Conservation (phyloP, 2,797 vertebrate genomes). For the Typhlichthys subterraneus region DNA sequence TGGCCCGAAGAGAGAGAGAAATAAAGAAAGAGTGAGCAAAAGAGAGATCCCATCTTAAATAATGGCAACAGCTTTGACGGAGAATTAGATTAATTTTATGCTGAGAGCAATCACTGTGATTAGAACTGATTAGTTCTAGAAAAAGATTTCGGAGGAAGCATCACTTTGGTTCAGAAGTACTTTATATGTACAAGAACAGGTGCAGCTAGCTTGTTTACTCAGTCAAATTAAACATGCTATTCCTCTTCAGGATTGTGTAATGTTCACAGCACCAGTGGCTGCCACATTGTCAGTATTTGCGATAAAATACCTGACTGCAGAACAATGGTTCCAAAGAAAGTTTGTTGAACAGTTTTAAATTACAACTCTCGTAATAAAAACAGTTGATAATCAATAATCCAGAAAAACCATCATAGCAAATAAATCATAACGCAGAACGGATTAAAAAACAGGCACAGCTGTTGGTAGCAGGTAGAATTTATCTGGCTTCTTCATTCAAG, state of each 20-base stretch:
- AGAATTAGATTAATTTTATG: slow-evolving; percentile 78
- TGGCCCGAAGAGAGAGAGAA: slow-evolving; percentile 52
- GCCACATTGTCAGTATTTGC: neutral
- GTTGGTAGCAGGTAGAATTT: no score
- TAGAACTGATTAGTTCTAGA: slow-evolving; percentile 74
- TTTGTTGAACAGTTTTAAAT: no score
- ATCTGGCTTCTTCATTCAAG: no score
- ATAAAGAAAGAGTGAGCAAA: slow-evolving; percentile 44
- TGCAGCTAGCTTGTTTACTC: slow-evolving; percentile 40
- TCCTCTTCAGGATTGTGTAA: slow-evolving; percentile 35
- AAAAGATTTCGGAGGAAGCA: slow-evolving; percentile 57
- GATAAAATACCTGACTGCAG: no score
- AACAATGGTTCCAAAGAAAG: no score
- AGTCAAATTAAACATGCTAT: slow-evolving; percentile 43
- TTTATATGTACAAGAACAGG: slow-evolving; percentile 53
- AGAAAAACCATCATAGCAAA: no score
- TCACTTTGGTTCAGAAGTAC: slow-evolving; percentile 47
- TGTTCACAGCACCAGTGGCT: slow-evolving; percentile 5
- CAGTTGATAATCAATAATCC: no score
- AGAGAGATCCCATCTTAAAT: slow-evolving; percentile 76
- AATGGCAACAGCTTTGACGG: slow-evolving; percentile 78
- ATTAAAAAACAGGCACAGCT: no score
- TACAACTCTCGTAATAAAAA: no score
- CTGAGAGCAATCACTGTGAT: slow-evolving; percentile 77
- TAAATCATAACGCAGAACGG: no score